Percentiles rank a stretch among this genome's conserved stretches.
phyloP scores from a whole-genome alignment of 2,888 invertebrate species.

The Oscheius sp. region DNA sequence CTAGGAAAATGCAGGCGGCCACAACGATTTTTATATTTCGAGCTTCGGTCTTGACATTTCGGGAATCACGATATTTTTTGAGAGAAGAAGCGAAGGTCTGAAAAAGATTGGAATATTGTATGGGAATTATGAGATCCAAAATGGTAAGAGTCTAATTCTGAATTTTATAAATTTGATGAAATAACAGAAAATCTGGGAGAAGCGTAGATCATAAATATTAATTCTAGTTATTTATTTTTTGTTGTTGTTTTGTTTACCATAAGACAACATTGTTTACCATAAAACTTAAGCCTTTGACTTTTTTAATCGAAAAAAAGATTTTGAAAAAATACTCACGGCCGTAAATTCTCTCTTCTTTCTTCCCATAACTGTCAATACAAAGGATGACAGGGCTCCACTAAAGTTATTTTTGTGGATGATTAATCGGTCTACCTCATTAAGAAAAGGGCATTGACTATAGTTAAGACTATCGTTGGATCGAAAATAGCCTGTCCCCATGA shows the following conservation, averaged over 20 bases:
- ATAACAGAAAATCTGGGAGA: no score
- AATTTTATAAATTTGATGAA: no score
- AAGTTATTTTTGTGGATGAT: constrained; percentile 6
- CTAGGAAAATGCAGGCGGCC: neutral
- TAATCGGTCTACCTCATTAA: constrained; percentile 1
- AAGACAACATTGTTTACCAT: no score
- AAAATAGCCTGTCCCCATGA: constrained; percentile 17
- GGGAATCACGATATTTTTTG: neutral
- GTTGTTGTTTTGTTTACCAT: no score
- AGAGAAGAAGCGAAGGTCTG: constrained; percentile 1
- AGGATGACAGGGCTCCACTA: constrained; percentile 44
- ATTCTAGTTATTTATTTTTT: no score
- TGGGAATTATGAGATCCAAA: no score
- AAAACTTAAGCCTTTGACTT: no score
- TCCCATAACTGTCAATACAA: neutral
- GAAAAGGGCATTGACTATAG: constrained; percentile 8
- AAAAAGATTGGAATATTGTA: neutral
- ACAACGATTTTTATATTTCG: neutral
- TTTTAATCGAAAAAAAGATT: neutral
- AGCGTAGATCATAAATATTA: no score
- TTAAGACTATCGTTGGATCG: constrained; percentile 13
- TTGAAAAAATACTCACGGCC: neutral
- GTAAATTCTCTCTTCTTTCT: constrained; percentile 1
- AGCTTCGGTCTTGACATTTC: neutral
- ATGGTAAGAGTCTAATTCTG: no score